Evolutionary conservation across 53 echinoderm and acorn worm species (phyloP).

Genomic region (Patiria pectinifera): DNA sequence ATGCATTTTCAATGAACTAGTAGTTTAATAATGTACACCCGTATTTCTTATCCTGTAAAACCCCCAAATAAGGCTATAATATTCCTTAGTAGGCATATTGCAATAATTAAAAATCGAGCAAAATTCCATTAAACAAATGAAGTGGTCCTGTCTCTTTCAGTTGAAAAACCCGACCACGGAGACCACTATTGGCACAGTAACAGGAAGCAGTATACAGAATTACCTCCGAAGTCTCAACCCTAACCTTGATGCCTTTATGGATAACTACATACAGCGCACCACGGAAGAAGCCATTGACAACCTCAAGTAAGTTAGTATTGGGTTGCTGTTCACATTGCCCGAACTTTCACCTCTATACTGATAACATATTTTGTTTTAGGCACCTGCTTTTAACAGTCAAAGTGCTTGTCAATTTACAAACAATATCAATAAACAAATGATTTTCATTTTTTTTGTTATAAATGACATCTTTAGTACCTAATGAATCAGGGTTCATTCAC

Average conservation of each 20-base stretch:
- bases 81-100: too few relatives aligned
- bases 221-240: constrained; percentile 70
- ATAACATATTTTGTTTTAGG: background rate
- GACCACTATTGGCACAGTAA: constrained; percentile 71
- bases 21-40: too few relatives aligned
- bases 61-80: too few relatives aligned
- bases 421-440: too few relatives aligned
- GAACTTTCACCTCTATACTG: background rate
- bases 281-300: constrained; percentile 64
- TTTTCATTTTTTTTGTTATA: too few relatives aligned
- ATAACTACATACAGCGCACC: constrained; percentile 57
- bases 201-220: constrained; percentile 75
- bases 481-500: too few relatives aligned
- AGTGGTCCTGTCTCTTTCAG: constrained; percentile 27
- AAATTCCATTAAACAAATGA: background rate
- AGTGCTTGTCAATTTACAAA: too few relatives aligned
- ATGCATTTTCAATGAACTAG: too few relatives aligned
- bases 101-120: too few relatives aligned
- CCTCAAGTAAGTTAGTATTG: constrained; percentile 55
- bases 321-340: background rate
- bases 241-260: constrained; percentile 62
- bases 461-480: too few relatives aligned
- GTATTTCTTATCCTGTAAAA: too few relatives aligned
- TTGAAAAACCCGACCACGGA: constrained; percentile 63
- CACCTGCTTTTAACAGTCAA: too few relatives aligned